Evolutionary conservation across 2,888 invertebrate species (phyloP).

Genomic region (Ephialtes manifestator): DNA sequence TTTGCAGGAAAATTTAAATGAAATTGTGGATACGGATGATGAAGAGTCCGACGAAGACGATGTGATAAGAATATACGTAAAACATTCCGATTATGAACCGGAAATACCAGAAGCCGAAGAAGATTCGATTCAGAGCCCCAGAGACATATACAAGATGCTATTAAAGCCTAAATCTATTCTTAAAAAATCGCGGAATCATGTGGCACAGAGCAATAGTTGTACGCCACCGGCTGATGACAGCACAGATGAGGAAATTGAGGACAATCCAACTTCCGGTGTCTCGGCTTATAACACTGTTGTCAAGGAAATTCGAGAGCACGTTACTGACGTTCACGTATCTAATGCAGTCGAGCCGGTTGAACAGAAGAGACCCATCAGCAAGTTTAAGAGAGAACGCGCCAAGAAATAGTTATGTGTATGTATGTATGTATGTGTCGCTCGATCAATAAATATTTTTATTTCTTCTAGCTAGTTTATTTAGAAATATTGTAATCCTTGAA

Average conservation of each 20-base stretch:
- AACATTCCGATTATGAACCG: slow-evolving; percentile 75
- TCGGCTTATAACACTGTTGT: slow-evolving; percentile 77
- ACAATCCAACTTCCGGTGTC: slow-evolving; percentile 49
- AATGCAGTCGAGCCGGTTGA: slow-evolving; percentile 45
- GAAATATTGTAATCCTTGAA: not conserved
- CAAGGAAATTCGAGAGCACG: slow-evolving; percentile 77
- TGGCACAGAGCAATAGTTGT: slow-evolving; percentile 26
- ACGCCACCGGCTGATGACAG: slow-evolving; percentile 63
- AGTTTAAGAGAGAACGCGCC: slow-evolving; percentile 79
- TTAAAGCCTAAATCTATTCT: slow-evolving; percentile 81
- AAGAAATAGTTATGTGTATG: slow-evolving; percentile 65
- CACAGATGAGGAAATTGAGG: slow-evolving; percentile 70
- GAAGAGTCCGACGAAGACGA: slow-evolving; percentile 72
- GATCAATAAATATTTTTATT: slow-evolving; percentile 39
- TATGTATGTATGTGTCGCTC: slow-evolving; percentile 12
- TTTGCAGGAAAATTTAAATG: slow-evolving; percentile 49
- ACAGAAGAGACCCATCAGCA: slow-evolving; percentile 76
- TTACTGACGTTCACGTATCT: slow-evolving; percentile 45
- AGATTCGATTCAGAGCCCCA: slow-evolving; percentile 76
- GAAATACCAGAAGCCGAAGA: slow-evolving; percentile 44
- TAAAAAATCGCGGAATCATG: slow-evolving; percentile 77
- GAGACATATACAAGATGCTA: slow-evolving; percentile 80
- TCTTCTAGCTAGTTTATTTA: slow-evolving; percentile 1
- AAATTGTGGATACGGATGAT: slow-evolving; percentile 46
- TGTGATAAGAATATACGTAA: slow-evolving; percentile 78